A percentile compares a stretch with the other conserved stretches of the same genome.
These are phyloP conservation scores for Muscidifurax raptorellus DNA, from an alignment of 1,140 invertebrate genomes.

Conservation along the genomic window DNA sequence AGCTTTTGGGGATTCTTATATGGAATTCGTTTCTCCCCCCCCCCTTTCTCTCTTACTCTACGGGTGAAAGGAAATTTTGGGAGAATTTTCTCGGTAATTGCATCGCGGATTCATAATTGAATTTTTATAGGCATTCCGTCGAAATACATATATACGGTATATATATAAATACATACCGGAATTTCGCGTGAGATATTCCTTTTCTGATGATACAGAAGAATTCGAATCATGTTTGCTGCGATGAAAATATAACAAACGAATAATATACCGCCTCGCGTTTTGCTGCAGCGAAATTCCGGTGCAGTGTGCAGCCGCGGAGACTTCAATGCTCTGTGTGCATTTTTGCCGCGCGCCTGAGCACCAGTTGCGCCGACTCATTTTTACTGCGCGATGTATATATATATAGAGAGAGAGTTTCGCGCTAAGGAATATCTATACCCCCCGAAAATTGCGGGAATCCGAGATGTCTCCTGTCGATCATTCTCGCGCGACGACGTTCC, in stretches of 20 bases:
- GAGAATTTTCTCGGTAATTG: too few relatives aligned
- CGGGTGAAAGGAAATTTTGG: neutral
- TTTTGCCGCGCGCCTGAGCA: constrained; percentile 3
- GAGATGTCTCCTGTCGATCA: too few relatives aligned
- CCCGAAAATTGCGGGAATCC: neutral
- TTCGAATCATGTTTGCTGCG: neutral
- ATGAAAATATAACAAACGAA: neutral
- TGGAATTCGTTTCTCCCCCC: neutral
- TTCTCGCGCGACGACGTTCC: neutral
- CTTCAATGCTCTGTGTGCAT: constrained; percentile 41
- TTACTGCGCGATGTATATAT: neutral
- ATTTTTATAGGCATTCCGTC: neutral
- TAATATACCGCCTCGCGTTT: neutral
- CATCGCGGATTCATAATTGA: neutral
- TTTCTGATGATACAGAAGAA: neutral
- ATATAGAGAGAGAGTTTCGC: too few relatives aligned
- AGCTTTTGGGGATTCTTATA: neutral
- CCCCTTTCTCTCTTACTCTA: neutral
- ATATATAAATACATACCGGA: neutral
- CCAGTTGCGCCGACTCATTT: constrained; percentile 6
- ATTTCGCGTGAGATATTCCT: neutral
- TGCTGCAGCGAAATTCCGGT: neutral
- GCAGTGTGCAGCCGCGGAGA: constrained; percentile 28
- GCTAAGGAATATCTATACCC: too few relatives aligned
- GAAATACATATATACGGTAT: too few relatives aligned